Conservation (phyloP, 2,888 invertebrate genomes). For the Caenorhabditis sp. region DNA sequence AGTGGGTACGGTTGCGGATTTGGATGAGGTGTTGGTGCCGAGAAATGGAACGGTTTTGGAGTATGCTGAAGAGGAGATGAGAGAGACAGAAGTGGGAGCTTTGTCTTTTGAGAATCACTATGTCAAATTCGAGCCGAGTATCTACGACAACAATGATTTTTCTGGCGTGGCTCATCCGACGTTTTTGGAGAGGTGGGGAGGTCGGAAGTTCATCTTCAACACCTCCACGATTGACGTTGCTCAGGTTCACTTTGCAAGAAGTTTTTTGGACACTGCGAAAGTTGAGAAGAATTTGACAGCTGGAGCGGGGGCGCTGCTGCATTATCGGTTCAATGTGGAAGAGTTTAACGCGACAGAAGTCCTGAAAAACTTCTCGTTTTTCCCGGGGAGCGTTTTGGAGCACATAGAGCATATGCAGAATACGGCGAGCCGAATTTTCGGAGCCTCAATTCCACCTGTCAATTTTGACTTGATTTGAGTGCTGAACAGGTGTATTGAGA, state of each 20-base stretch:
- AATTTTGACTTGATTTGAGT: constrained; percentile 16
- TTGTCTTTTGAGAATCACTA: constrained; percentile 28
- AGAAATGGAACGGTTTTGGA: constrained; percentile 21
- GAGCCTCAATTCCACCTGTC: constrained; percentile 9
- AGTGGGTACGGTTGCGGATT: constrained; percentile 65
- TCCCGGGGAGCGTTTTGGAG: constrained; percentile 11
- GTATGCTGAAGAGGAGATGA: constrained; percentile 25
- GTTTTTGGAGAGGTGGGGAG: constrained; percentile 31
- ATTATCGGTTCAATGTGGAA: constrained; percentile 22
- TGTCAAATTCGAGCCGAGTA: constrained; percentile 37
- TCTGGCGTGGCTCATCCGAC: constrained; percentile 20
- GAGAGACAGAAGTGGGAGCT: constrained; percentile 26
- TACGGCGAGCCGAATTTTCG: constrained; percentile 35
- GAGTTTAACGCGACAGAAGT: constrained; percentile 7
- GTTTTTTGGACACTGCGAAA: constrained; percentile 10
- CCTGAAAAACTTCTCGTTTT: constrained; percentile 19
- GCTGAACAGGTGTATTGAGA: constrained; percentile 16
- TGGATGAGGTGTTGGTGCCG: constrained; percentile 68
- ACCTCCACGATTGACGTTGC: constrained; percentile 31
- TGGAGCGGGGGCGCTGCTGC: constrained; percentile 33
- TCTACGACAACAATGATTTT: constrained; percentile 22
- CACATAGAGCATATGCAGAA: constrained; percentile 34
- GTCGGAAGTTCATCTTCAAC: constrained; percentile 44
- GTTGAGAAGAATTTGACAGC: no score
- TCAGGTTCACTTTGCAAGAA: constrained; percentile 43